Base-by-base conservation (phyloP, 2,888 invertebrate species). In the Acleris emargana region DNA sequence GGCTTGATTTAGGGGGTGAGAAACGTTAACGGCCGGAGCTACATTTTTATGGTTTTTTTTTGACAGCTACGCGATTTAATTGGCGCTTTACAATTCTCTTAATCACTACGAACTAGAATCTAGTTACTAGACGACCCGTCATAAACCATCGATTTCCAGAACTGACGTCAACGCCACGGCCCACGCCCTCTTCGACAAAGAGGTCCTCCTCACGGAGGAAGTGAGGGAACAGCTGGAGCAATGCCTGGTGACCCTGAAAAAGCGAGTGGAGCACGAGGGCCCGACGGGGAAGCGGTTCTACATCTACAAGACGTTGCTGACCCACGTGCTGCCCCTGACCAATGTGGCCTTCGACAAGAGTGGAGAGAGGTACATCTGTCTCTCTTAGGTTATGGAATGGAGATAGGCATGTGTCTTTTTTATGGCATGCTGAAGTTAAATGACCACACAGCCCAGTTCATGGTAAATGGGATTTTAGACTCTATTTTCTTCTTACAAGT, bases 321-420 rank as follows among this genome's bases (percentile, higher is more conserved):
- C 95, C 0, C 96, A 96, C 78, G 92, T 95, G 17, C 84, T 96
- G 69, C 96, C 96, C 1, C 85, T 96, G 43, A 96, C 96, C 5
- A 96, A 96, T 76, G 94, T 96, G 25, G 94, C 95, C 47, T 95
- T 96, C 75, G 95, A 96, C 83, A 95, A 95, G 81, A 89, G 89
- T 75, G 96, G 96, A 13, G 93, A 93, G 71, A 93, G 91, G 95
- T 94, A 53, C 6, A 6, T 6, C 25, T 25, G 6, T 25, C 25
- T 25, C 7, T 25, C 25, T 22, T 22, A 22, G 22, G 22, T 3
- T 22, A 22, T 22, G 2, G 22, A 22, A 2, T 22, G 22, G 3
- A 22, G 22, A 22, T 22, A 22, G 22, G n/a, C n/a, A n/a, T n/a
- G n/a, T n/a, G n/a, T n/a, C 4, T 4, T 22, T 22, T 22, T 22